Conservation (phyloP, 2,888 invertebrate genomes). For the Ditula angustiorana region DNA sequence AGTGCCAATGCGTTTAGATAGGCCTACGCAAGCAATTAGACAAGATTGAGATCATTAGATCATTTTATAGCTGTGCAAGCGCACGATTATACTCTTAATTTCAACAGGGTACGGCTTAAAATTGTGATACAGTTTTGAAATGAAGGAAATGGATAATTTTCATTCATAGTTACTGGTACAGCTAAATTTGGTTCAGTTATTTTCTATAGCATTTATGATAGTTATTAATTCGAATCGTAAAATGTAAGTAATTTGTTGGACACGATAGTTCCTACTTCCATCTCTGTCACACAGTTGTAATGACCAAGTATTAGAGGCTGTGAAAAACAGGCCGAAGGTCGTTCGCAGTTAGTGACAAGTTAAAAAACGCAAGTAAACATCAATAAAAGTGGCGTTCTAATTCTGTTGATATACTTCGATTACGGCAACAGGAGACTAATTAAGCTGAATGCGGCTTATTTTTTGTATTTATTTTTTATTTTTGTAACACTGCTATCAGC, state of each 20-base stretch:
- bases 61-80: neutral
- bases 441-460: no score
- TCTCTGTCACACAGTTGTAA: constrained; percentile 54
- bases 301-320: constrained; percentile 18
- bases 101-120: neutral
- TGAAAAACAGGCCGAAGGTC: constrained; percentile 24
- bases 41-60: neutral
- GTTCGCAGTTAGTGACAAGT: neutral
- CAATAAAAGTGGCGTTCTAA: constrained; percentile 1
- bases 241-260: neutral
- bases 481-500: no score
- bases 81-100: neutral
- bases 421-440: neutral
- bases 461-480: no score
- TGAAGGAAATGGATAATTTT: constrained; percentile 32
- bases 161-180: constrained; percentile 9
- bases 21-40: constrained; percentile 9
- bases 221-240: constrained; percentile 12
- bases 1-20: constrained; percentile 1
- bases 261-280: constrained; percentile 58
- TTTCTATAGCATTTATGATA: constrained; percentile 5
- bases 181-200: constrained; percentile 8
- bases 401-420: neutral
- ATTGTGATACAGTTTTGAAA: neutral
- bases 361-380: constrained; percentile 1